These are phyloP conservation scores for Hylomyscus alleni DNA, from an alignment of 2,797 vertebrate genomes.

Conservation along the genomic window DNA sequence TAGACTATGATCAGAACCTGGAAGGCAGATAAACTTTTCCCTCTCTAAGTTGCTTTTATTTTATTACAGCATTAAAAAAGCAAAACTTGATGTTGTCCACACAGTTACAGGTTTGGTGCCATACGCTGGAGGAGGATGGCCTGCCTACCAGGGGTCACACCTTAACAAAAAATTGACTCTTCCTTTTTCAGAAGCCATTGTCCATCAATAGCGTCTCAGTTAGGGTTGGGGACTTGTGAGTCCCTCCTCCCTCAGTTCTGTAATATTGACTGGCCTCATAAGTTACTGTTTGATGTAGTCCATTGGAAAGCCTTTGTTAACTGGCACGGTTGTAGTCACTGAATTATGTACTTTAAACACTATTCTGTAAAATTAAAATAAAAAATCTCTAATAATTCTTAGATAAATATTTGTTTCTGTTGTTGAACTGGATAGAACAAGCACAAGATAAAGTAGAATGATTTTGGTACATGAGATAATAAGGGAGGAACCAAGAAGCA, in stretches of 20 bases:
- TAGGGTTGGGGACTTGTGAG: background rate
- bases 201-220: background rate
- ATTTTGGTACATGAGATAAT: background rate
- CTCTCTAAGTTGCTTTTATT: background rate
- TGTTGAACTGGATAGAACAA: background rate
- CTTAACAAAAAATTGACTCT: background rate
- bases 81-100: background rate
- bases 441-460: background rate
- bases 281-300: background rate
- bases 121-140: background rate
- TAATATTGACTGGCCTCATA: background rate
- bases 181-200: background rate
- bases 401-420: background rate
- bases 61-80: background rate
- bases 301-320: background rate
- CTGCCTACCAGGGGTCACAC: background rate
- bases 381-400: background rate
- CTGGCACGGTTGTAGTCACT: background rate
- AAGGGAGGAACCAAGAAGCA: background rate
- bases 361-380: background rate
- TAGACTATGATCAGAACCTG: background rate
- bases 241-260: background rate
- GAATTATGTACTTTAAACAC: background rate
- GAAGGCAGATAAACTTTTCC: background rate
- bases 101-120: background rate